These are phyloP conservation scores for Aleadryas rufinucha DNA, from an alignment of 2,113 vertebrate genomes.

Conservation along the genomic window DNA sequence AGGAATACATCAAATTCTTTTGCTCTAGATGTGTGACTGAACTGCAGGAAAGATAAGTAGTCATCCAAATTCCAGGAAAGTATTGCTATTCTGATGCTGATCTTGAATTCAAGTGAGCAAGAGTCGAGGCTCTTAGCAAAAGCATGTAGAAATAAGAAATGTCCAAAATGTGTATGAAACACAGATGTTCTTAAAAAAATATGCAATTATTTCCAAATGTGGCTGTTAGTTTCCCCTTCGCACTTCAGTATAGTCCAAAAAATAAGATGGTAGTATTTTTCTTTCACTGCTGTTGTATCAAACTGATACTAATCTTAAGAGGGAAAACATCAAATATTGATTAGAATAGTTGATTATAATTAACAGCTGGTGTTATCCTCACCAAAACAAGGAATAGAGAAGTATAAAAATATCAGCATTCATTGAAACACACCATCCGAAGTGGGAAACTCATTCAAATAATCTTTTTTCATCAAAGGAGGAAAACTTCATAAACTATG, in stretches of 20 bases:
- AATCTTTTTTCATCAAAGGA: background rate
- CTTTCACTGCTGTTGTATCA: background rate
- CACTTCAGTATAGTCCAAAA: background rate
- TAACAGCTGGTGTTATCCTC: background rate
- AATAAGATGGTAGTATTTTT: background rate
- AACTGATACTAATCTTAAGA: background rate
- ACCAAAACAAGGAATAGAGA: background rate
- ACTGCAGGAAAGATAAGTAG: background rate
- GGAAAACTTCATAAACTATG: background rate
- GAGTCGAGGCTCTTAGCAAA: background rate
- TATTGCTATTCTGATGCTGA: background rate
- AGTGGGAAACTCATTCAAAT: background rate
- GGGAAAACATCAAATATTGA: background rate
- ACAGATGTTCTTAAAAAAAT: rapidly evolving
- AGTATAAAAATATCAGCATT: background rate
- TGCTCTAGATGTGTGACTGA: background rate
- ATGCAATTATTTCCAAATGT: background rate
- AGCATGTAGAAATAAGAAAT: background rate
- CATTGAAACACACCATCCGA: background rate
- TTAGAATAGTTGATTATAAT: background rate
- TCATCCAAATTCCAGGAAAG: background rate
- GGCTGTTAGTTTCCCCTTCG: background rate
- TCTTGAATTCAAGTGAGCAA: background rate
- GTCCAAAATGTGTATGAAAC: background rate
- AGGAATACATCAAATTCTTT: background rate